These are phyloP conservation scores for Dendrocincla tyrannina DNA, from an alignment of 2,797 vertebrate species.

Conservation along the genomic window DNA sequence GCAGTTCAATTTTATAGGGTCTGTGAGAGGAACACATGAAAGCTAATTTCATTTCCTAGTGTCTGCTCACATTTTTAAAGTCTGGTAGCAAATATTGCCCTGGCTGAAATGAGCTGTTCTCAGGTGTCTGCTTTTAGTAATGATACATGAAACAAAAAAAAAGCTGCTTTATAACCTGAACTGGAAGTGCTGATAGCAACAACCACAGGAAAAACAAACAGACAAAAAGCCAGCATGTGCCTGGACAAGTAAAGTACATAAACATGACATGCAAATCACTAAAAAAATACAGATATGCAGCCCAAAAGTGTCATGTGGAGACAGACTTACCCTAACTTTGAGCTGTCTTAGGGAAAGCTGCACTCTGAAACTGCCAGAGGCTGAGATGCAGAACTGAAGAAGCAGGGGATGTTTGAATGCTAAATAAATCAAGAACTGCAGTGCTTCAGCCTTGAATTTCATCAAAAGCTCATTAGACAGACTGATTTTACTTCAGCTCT, in stretches of 20 bases:
- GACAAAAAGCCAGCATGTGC: not conserved
- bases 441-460: constrained; percentile 7
- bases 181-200: not conserved
- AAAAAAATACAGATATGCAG: constrained; percentile 1
- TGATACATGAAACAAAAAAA: not conserved
- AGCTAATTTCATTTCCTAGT: constrained; percentile 16
- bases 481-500: not conserved
- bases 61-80: not conserved
- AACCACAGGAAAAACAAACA: not conserved
- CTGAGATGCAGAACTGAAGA: not conserved
- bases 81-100: not conserved
- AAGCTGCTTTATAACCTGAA: not conserved
- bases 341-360: constrained; percentile 7
- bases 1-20: not conserved
- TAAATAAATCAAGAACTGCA: constrained; percentile 43
- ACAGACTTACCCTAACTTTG: not conserved
- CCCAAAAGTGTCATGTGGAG: constrained; percentile 15
- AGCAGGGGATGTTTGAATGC: not conserved
- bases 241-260: constrained; percentile 3
- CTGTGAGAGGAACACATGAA: constrained; percentile 14
- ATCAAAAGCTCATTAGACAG: not conserved
- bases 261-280: constrained; percentile 10
- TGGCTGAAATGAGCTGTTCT: constrained; percentile 5
- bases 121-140: not conserved
- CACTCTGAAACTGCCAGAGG: not conserved